Evolutionary conservation across 1,140 invertebrate species (phyloP).

Genomic region (Drosophila ercepeae): DNA sequence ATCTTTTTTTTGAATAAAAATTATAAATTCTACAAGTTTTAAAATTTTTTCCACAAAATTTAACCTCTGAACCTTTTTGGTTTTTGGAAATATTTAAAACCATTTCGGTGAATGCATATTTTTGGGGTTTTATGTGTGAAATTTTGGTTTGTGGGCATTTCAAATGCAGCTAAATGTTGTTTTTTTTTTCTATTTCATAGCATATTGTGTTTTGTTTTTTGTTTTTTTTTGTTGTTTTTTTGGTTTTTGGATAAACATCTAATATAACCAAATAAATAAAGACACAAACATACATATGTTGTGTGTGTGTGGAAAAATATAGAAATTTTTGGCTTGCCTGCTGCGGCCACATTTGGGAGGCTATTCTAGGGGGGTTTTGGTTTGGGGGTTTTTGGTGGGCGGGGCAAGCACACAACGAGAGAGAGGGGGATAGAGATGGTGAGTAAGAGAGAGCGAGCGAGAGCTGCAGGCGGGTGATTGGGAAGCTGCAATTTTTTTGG

Average conservation of each 20-base stretch:
- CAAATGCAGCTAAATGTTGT: conserved; percentile 11
- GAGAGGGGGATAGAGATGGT: conserved; percentile 4
- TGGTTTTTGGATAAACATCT: conserved; percentile 19
- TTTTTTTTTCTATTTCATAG: neutral
- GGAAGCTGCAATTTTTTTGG: conserved; percentile 6
- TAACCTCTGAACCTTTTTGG: neutral
- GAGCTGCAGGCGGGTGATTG: conserved; percentile 27
- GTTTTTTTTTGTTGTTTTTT: neutral
- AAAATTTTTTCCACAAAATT: neutral
- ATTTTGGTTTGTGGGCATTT: conserved; percentile 16
- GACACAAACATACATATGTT: conserved; percentile 16
- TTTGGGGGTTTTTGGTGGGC: neutral
- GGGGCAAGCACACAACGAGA: conserved; percentile 62
- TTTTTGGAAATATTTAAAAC: neutral
- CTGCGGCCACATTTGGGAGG: conserved; percentile 35
- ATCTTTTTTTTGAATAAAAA: neutral
- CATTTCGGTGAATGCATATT: neutral
- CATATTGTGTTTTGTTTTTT: neutral
- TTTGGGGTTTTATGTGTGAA: conserved; percentile 4
- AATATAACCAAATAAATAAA: conserved; percentile 3
- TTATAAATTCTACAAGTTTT: too few species aligned
- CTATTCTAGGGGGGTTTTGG: conserved; percentile 18
- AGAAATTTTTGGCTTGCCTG: conserved; percentile 25
- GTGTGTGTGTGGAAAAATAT: conserved; percentile 22
- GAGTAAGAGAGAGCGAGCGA: conserved; percentile 27